phyloP scores from a whole-genome alignment of 37 sponge, comb jelly and placozoan species.

The Beroe forskalii region DNA sequence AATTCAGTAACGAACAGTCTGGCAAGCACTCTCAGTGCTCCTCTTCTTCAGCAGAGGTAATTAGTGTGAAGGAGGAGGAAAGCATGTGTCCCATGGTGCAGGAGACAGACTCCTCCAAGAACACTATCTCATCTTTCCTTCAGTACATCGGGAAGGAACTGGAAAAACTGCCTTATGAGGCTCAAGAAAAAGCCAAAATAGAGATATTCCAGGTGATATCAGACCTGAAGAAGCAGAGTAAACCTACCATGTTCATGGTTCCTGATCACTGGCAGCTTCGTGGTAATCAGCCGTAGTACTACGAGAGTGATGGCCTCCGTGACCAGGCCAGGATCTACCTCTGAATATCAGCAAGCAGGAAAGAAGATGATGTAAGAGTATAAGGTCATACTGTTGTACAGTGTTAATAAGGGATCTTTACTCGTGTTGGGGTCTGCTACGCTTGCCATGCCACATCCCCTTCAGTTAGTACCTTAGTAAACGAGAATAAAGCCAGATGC shows the following conservation, averaged over 20 bases:
- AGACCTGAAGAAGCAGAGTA: constrained; percentile 20
- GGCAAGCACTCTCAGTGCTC: neutral
- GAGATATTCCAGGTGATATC: constrained; percentile 12
- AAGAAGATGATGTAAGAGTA: too few relatives aligned
- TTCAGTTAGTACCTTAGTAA: too few relatives aligned
- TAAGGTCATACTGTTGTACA: too few relatives aligned
- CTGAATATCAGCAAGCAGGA: too few relatives aligned
- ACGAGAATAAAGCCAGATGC: too few relatives aligned
- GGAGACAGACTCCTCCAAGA: neutral
- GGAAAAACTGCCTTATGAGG: constrained; percentile 12
- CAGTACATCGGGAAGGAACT: constrained; percentile 35
- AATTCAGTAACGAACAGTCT: neutral
- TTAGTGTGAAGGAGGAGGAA: neutral
- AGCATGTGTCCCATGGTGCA: neutral
- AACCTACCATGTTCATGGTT: constrained; percentile 20
- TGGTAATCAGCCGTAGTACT: too few relatives aligned
- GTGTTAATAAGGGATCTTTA: too few relatives aligned
- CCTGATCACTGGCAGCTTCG: constrained; percentile 51
- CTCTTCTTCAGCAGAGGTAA: neutral
- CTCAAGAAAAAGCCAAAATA: constrained; percentile 1
- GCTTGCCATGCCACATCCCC: too few relatives aligned
- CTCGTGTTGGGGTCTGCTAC: too few relatives aligned
- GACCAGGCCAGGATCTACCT: too few relatives aligned
- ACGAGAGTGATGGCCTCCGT: too few relatives aligned
- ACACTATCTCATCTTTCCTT: constrained; percentile 13